Percentiles rank a stretch among this genome's conserved stretches.
These are phyloP conservation scores for Poecile atricapillus DNA, from an alignment of 2,113 vertebrate species.

Conservation along the genomic window DNA sequence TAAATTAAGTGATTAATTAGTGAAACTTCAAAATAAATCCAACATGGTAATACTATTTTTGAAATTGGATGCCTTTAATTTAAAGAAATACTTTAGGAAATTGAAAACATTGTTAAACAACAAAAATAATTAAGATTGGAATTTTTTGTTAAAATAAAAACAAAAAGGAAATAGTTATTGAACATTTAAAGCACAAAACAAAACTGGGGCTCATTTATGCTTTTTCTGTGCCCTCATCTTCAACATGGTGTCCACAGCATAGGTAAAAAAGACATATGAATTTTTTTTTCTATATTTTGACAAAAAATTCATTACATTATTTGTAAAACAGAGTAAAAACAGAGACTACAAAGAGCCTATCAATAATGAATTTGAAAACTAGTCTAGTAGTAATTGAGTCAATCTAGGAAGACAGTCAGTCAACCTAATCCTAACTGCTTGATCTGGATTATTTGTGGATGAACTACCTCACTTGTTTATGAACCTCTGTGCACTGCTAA, in stretches of 20 bases:
- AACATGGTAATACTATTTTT: neutral
- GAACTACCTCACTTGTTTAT: neutral
- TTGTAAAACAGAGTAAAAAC: neutral
- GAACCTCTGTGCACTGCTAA: neutral
- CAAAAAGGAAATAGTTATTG: neutral
- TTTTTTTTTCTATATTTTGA: neutral
- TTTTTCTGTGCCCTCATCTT: neutral
- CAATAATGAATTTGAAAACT: neutral
- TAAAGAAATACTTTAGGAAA: neutral
- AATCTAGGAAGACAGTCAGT: neutral
- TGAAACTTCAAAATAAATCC: constrained; percentile 9
- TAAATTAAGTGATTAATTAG: neutral
- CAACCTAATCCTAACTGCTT: neutral
- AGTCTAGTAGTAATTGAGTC: neutral
- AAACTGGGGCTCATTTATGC: neutral
- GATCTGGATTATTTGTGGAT: neutral
- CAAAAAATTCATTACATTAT: neutral
- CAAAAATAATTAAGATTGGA: neutral
- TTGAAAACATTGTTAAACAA: neutral
- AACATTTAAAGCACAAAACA: neutral
- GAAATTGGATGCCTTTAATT: neutral
- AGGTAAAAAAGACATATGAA: neutral
- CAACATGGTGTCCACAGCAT: neutral
- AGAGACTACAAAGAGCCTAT: neutral
- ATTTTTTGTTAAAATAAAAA: neutral